A percentile compares a stretch with the other conserved stretches of the same genome.
phyloP scores from a whole-genome alignment of 2,888 invertebrate species.

The Hemistola chrysoprasaria region DNA sequence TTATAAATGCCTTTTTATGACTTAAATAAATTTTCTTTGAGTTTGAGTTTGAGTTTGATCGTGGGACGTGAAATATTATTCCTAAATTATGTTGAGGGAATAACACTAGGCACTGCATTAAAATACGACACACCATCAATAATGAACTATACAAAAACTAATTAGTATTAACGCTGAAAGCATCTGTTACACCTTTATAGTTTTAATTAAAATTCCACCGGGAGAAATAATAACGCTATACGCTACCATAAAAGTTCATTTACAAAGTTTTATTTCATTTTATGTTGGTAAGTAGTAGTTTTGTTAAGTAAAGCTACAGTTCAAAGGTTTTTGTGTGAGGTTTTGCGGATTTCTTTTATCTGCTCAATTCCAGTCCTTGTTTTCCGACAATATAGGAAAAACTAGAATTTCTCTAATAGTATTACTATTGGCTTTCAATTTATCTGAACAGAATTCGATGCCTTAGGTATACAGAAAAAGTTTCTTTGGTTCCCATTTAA shows the following conservation, averaged over 20 bases:
- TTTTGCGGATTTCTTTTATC: constrained; percentile 18
- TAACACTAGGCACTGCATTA: too few relatives aligned
- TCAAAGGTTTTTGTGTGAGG: constrained; percentile 8
- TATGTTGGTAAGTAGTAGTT: constrained; percentile 4
- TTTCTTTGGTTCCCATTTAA: background rate
- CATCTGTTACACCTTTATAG: constrained; percentile 23
- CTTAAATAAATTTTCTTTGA: too few relatives aligned
- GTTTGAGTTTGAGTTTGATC: too few relatives aligned
- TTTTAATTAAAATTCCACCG: constrained; percentile 20
- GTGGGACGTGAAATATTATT: too few relatives aligned
- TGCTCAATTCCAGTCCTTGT: constrained; percentile 13
- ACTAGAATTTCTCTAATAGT: constrained; percentile 9
- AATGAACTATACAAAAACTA: constrained; percentile 10
- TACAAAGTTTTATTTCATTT: constrained; percentile 16
- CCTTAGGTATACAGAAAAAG: background rate
- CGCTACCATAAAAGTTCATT: constrained; percentile 14
- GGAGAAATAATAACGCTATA: constrained; percentile 11
- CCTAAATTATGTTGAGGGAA: too few relatives aligned
- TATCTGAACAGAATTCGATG: constrained; percentile 1
- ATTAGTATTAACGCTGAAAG: constrained; percentile 19
- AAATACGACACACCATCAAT: too few relatives aligned
- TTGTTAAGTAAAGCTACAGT: constrained; percentile 11
- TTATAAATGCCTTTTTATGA: too few relatives aligned
- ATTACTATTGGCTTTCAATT: constrained; percentile 3
- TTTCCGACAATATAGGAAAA: constrained; percentile 5